A percentile compares a stretch with the other conserved stretches of the same genome.
These are phyloP conservation scores for Bathynomus jamesi DNA, from an alignment of 1,140 invertebrate genomes.

Conservation along the genomic window DNA sequence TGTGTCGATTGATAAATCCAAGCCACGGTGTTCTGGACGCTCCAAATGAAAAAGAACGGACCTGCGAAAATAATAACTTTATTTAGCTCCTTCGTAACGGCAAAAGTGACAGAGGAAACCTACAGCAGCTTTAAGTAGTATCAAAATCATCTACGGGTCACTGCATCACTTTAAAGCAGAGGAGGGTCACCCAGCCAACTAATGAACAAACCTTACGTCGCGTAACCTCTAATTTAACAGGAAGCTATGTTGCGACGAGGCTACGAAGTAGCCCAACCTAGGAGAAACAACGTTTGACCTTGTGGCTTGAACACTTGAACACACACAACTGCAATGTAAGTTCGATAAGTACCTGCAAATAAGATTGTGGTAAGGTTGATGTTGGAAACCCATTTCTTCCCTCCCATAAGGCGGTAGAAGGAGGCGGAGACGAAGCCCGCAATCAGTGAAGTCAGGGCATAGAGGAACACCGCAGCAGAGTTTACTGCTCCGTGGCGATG, in stretches of 20 bases:
- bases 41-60: slow-evolving; percentile 51
- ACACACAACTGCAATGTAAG: too few species aligned
- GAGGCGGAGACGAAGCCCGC: slow-evolving; percentile 48
- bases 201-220: too few species aligned
- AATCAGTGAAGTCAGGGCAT: slow-evolving; percentile 49
- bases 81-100: too few species aligned
- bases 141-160: too few species aligned
- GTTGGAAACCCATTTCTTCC: slow-evolving; percentile 50
- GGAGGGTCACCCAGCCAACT: too few species aligned
- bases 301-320: too few species aligned
- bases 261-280: not conserved
- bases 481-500: slow-evolving; percentile 50
- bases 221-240: not conserved
- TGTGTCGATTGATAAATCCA: slow-evolving; percentile 52
- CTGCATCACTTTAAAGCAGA: too few species aligned
- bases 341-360: slow-evolving; percentile 50
- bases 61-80: slow-evolving; percentile 41
- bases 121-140: too few species aligned
- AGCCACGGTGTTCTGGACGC: slow-evolving; percentile 48
- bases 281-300: too few species aligned
- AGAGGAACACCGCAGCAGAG: slow-evolving; percentile 48
- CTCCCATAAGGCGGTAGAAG: slow-evolving; percentile 48
- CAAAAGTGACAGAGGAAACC: too few species aligned
- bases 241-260: too few species aligned
- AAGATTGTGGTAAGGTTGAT: slow-evolving; percentile 49